Base-by-base conservation (phyloP, 2,797 vertebrate species). In the Neosilurus hyrtlii region DNA sequence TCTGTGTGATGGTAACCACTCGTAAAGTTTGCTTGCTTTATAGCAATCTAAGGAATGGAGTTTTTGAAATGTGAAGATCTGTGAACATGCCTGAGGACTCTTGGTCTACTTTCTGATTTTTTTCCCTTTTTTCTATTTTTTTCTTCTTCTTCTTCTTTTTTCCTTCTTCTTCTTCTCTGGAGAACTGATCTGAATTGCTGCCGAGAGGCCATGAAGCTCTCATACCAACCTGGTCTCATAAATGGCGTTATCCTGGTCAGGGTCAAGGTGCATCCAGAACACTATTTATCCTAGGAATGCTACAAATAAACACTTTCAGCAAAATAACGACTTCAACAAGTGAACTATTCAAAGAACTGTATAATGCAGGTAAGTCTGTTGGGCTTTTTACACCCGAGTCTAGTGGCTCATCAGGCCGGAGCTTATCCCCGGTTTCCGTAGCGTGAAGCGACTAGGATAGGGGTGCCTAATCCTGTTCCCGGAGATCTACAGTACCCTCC, bases 1-100 rank as follows among this genome's bases (percentile, higher is more conserved):
- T 86, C 0, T 24, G 79, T 80, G 66, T 80, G 79, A 80, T 0
- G 86, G 85, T 89, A 89, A 88, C 84, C 88, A 87, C 87, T 82
- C 74, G 85, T 86, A 82, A 85, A 88, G 73, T 75, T 75, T 68
- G 76, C 35, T 35, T 68, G 62, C 70, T 68, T 80, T 68, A 84
- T 80, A 61, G 82, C 75, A 56, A 79, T 79, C 49, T 63, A 51
- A 78, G 43, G 59, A 83, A 63, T 49, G 68, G 57, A 78, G 26
- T 37, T 49, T 30, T 20, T 57, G 62, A 82, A 57, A 77, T 82
- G 52, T 77, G 82, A 65, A 65, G 67, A 70, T 22, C 56, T 72
- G 24, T 52, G 37, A 59, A 79, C 94, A 92, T 92, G 94, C 94
- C 65, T 7, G 52, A 70, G 79, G 79, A 80, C 65, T 94, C 94